These are phyloP conservation scores for Boloria selene DNA, from an alignment of 2,888 invertebrate species.

Conservation along the genomic window DNA sequence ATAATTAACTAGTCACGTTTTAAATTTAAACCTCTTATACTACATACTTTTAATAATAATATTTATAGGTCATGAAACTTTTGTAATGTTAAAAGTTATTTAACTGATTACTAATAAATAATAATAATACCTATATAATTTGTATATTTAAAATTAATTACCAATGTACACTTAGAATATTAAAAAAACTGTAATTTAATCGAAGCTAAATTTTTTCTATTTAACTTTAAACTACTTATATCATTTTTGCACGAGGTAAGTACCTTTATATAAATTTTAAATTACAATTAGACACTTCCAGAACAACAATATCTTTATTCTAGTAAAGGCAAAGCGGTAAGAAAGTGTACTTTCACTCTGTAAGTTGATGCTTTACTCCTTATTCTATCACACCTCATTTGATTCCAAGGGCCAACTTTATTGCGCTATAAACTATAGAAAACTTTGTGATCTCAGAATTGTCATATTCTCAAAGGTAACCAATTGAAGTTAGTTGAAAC, in stretches of 20 bases:
- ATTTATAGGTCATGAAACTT: too few relatives aligned
- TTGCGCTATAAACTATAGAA: conserved; percentile 45
- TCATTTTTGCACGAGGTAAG: too few relatives aligned
- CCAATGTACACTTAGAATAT: too few relatives aligned
- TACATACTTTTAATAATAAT: too few relatives aligned
- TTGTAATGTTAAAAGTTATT: too few relatives aligned
- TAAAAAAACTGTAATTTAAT: too few relatives aligned
- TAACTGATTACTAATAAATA: too few relatives aligned
- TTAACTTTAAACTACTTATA: too few relatives aligned
- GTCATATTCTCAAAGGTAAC: neutral
- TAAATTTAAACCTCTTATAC: too few relatives aligned
- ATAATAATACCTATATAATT: too few relatives aligned
- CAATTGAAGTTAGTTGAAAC: neutral
- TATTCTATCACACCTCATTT: conserved; percentile 76
- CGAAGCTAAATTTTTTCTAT: too few relatives aligned
- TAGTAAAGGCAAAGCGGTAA: conserved; percentile 62
- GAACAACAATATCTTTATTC: conserved; percentile 51
- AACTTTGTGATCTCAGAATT: conserved; percentile 37
- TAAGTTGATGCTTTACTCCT: conserved; percentile 71
- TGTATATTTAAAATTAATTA: too few relatives aligned
- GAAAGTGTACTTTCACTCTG: conserved; percentile 80
- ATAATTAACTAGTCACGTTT: neutral
- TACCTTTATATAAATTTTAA: neutral
- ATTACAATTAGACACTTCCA: conserved; percentile 51
- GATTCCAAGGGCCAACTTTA: conserved; percentile 52